Evolutionary conservation across 2,797 vertebrate species (phyloP), one percentile per base, ranked within the genome.

Genomic region (Nyctibius grandis): DNA sequence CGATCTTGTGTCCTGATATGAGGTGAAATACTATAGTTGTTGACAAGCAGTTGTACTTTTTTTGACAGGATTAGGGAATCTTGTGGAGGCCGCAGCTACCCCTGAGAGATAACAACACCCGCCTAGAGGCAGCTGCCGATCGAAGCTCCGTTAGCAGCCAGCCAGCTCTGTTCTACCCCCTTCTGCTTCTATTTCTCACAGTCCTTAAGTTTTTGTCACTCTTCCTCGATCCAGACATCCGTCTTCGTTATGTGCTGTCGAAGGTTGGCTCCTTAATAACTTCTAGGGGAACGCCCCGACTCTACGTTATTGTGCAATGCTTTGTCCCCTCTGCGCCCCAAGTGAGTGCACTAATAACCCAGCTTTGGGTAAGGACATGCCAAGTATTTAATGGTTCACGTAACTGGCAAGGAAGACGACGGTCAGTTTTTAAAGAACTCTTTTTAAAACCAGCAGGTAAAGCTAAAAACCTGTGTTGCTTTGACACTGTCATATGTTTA

Each of bases 41-140:
- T 94, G 51, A 97, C 88, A 92, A 93, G 94, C 88, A 95, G 95
- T 91, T 97, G 85, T 96, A 31, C 96, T 96, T 91, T 70, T 96
- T 96, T 96, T 91, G 93, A 95, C 97, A 97, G 98, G 97, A 97
- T 98, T 97, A 97, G 98, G 97, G 98, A 97, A 69, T 96, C 97
- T 89, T 97, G 97, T 76, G 97, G 97, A 97, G 95, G 96, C 96
- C 95, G 96, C 77, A 95, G 97, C 94, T 98, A 98, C 76, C 98
- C 96, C 63, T 97, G 97, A 98, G 96, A 70, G 72, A 53, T 70
- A 72, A 31, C 87, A 89, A 45, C 95, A 74, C 82, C 82, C 57
- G 19, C 86, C 96, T 76, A 61, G 92, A 94, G 95, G 93, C 93
- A 97, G 96, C 94, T 97, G 91, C 91, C 73, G 1, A 28, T 40